Conservation (phyloP, 1,140 invertebrate species). For the Drosophila parabipectinata region DNA sequence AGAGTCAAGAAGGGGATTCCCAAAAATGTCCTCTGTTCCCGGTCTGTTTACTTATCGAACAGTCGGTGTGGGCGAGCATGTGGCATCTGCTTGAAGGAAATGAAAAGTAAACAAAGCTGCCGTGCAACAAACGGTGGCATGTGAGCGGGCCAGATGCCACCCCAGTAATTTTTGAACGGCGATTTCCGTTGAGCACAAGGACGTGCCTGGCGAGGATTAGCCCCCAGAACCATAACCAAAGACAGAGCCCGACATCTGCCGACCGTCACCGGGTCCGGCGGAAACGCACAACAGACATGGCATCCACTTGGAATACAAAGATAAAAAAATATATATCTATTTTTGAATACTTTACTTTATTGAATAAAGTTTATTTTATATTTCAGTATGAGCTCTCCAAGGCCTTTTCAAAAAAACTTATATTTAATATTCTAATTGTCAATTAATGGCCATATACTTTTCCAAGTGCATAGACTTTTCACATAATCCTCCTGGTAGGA, state of each 20-base stretch:
- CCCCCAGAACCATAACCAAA: slow-evolving; percentile 37
- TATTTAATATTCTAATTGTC: too few relatives aligned
- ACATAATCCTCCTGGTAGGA: slow-evolving; percentile 34
- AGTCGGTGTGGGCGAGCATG: slow-evolving; percentile 41
- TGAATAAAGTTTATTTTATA: not conserved
- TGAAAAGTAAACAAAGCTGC: slow-evolving; percentile 74
- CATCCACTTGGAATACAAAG: not conserved
- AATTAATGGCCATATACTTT: not conserved
- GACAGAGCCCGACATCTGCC: slow-evolving; percentile 52
- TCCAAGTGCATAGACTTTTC: slow-evolving; percentile 34
- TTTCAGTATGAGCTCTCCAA: not conserved
- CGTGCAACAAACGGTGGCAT: slow-evolving; percentile 30
- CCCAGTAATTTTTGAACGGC: slow-evolving; percentile 59
- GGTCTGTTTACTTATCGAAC: slow-evolving; percentile 56
- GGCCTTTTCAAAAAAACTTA: too few relatives aligned
- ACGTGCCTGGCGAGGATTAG: slow-evolving; percentile 76
- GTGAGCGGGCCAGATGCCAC: slow-evolving; percentile 20
- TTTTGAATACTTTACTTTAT: not conserved
- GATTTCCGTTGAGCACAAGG: slow-evolving; percentile 54
- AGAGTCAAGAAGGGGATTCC: slow-evolving; percentile 17
- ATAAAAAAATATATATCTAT: not conserved
- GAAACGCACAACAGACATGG: slow-evolving; percentile 53
- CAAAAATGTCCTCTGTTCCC: slow-evolving; percentile 9
- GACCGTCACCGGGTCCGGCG: slow-evolving; percentile 56
- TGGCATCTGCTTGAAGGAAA: slow-evolving; percentile 75